Percentiles rank a stretch among this genome's conserved stretches.
phyloP scores from a whole-genome alignment of 2,888 invertebrate species.

The Sarcophaga carnaria region DNA sequence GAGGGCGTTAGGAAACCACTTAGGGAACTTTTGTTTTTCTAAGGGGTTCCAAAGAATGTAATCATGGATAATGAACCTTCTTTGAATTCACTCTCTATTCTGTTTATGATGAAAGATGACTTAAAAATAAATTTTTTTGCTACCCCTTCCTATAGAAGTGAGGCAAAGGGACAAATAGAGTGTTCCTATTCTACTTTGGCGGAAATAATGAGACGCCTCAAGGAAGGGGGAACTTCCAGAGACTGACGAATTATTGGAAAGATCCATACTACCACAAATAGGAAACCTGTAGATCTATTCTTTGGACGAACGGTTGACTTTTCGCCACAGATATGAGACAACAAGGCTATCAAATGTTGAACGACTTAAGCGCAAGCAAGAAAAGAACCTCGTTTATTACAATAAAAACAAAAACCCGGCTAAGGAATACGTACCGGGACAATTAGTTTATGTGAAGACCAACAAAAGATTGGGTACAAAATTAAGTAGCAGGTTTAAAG shows the following conservation, averaged over 20 bases:
- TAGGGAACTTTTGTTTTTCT: conserved; percentile 62
- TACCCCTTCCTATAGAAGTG: too few species aligned
- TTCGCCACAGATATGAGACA: conserved; percentile 46
- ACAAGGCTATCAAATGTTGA: conserved; percentile 36
- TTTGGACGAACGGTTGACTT: background rate
- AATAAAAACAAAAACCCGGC: background rate
- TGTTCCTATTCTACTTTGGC: too few species aligned
- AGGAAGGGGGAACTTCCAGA: too few species aligned
- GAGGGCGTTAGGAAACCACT: conserved; percentile 54
- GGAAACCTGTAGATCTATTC: too few species aligned
- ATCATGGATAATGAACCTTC: conserved; percentile 38
- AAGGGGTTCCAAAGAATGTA: conserved; percentile 59
- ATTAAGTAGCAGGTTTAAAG: conserved; percentile 7
- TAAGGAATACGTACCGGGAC: background rate
- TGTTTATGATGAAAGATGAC: too few species aligned
- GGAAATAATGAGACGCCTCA: too few species aligned
- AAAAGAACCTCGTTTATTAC: conserved; percentile 24
- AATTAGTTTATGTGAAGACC: background rate
- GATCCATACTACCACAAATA: too few species aligned
- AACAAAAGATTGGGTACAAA: conserved; percentile 64
- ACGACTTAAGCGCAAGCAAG: conserved; percentile 47
- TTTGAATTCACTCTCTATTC: too few species aligned
- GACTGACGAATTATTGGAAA: too few species aligned
- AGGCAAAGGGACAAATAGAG: too few species aligned
- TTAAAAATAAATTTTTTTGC: too few species aligned